phyloP scores from a whole-genome alignment of 2,113 vertebrate species.

The Antigone vipio region DNA sequence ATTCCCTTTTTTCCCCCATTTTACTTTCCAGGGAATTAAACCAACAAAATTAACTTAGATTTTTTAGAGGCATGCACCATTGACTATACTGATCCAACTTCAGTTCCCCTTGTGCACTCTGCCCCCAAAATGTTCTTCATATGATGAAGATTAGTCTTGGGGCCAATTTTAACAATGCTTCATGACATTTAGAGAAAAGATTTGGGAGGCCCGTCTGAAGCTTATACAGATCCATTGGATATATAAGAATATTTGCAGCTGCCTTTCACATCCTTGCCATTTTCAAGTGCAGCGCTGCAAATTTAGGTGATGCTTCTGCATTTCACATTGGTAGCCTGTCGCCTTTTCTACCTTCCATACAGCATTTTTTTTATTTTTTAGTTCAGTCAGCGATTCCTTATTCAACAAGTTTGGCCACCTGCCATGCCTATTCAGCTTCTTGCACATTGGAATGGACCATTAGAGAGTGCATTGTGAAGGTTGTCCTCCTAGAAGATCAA shows the following conservation, averaged over 20 bases:
- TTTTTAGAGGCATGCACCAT: not conserved
- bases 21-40: not conserved
- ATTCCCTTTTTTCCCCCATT: not conserved
- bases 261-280: not conserved
- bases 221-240: not conserved
- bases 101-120: fast-evolving
- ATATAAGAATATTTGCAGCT: not conserved
- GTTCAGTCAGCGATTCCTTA: not conserved
- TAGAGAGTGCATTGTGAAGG: not conserved
- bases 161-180: not conserved
- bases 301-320: not conserved
- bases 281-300: not conserved
- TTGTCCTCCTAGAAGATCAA: not conserved
- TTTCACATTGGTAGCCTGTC: not conserved
- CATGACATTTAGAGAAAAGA: not conserved
- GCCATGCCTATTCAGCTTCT: not conserved
- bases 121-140: not conserved
- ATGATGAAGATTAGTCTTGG: not conserved
- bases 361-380: not conserved
- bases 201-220: not conserved
- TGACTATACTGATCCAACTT: not conserved
- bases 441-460: not conserved
- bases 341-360: not conserved
- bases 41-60: not conserved
- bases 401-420: not conserved